These are phyloP conservation scores for Exocentrus adspersus DNA, from an alignment of 2,888 invertebrate species.

Conservation along the genomic window DNA sequence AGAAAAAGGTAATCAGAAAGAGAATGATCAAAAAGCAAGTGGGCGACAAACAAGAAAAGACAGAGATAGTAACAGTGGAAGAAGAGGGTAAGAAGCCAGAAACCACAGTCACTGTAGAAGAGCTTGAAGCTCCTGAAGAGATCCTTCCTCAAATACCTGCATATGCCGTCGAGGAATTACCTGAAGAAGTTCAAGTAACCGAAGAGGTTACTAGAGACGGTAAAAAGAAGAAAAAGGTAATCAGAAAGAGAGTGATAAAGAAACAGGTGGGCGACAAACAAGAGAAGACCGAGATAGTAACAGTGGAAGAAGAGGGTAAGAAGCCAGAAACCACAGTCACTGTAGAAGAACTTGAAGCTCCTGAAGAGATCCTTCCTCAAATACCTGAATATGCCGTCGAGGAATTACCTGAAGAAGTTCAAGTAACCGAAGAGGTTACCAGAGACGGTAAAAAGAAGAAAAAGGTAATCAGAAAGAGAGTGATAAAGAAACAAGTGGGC, in stretches of 20 bases:
- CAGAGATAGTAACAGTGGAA: slow-evolving; percentile 54
- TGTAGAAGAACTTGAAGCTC: slow-evolving; percentile 48
- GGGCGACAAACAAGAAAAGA: slow-evolving; percentile 55
- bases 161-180: slow-evolving; percentile 43
- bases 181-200: slow-evolving; percentile 48
- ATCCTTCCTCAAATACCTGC: slow-evolving; percentile 32
- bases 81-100: slow-evolving; percentile 52
- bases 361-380: slow-evolving; percentile 33
- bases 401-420: slow-evolving; percentile 47
- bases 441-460: slow-evolving; percentile 55
- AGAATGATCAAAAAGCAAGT: slow-evolving; percentile 62
- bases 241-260: slow-evolving; percentile 60
- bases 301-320: slow-evolving; percentile 59
- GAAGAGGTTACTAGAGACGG: slow-evolving; percentile 58
- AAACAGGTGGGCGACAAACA: slow-evolving; percentile 60
- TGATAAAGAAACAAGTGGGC: slow-evolving; percentile 60
- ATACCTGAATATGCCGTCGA: slow-evolving; percentile 38
- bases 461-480: slow-evolving; percentile 58
- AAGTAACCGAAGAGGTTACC: slow-evolving; percentile 55
- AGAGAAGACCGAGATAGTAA: slow-evolving; percentile 59
- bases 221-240: slow-evolving; percentile 52
- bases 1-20: slow-evolving; percentile 60
- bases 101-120: slow-evolving; percentile 46
- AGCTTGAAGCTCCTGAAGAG: slow-evolving; percentile 51
- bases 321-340: slow-evolving; percentile 49